Conservation (phyloP, 2,888 invertebrate genomes). For the Pediacus dermestoides region DNA sequence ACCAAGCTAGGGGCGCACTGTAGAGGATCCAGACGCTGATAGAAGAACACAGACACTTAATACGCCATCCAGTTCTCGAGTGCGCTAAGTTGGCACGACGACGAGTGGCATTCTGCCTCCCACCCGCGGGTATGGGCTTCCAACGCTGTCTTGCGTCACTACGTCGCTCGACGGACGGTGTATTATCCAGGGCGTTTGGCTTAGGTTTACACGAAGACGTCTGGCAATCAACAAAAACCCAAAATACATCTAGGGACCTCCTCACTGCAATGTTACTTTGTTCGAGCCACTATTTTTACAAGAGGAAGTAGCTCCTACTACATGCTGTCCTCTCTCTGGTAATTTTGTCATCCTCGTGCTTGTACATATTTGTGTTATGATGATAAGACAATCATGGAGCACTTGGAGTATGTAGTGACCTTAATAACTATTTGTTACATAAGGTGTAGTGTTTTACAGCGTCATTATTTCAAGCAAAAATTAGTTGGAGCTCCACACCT, state of each 20-base stretch:
- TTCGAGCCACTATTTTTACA: too few species aligned
- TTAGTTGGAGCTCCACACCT: too few species aligned
- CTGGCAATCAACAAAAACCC: too few species aligned
- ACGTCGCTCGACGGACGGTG: conserved; percentile 20
- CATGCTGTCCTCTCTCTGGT: too few species aligned
- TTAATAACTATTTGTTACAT: conserved; percentile 9
- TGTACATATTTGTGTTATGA: too few species aligned
- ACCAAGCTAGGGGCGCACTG: conserved; percentile 14
- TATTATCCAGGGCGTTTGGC: conserved; percentile 10
- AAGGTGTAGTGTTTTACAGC: too few species aligned
- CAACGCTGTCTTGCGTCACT: conserved; percentile 34
- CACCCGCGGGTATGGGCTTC: conserved; percentile 29
- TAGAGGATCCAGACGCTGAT: conserved; percentile 15
- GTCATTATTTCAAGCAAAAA: too few species aligned
- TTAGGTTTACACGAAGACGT: too few species aligned
- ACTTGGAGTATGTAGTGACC: conserved; percentile 10
- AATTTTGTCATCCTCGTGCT: conserved; percentile 8
- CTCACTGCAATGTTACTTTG: too few species aligned
- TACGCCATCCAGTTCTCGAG: conserved; percentile 38
- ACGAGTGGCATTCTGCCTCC: conserved; percentile 23
- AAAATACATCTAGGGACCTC: too few species aligned
- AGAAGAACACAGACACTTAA: conserved; percentile 26
- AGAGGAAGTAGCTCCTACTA: too few species aligned
- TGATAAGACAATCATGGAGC: conserved; percentile 4
- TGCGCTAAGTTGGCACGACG: conserved; percentile 27